Conservation (phyloP, 2,888 invertebrate species). For the Danaus chrysippus region DNA sequence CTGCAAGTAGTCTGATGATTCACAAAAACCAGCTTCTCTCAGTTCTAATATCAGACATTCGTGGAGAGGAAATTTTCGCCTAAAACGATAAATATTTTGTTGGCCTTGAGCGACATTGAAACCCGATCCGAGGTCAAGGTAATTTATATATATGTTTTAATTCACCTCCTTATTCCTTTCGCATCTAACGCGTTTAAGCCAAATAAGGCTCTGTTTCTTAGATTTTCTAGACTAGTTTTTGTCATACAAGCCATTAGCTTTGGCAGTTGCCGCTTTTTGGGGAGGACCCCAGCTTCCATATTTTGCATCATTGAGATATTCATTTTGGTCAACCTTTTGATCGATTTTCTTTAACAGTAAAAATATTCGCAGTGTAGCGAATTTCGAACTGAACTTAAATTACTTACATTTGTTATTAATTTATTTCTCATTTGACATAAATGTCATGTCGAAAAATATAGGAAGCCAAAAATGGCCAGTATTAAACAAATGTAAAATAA, state of each 20-base stretch:
- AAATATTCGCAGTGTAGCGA: too few species aligned
- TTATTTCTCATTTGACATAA: too few species aligned
- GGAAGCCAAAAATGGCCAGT: too few species aligned
- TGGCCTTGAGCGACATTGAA: background rate
- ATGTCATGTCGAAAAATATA: too few species aligned
- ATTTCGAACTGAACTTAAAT: too few species aligned
- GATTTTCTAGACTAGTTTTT: slow-evolving; percentile 59
- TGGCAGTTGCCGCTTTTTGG: slow-evolving; percentile 51
- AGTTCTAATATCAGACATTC: slow-evolving; percentile 78
- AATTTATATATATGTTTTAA: slow-evolving; percentile 8
- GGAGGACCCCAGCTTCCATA: slow-evolving; percentile 27
- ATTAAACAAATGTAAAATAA: too few species aligned
- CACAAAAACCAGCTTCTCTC: slow-evolving; percentile 67
- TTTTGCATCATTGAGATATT: too few species aligned
- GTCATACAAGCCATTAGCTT: slow-evolving; percentile 70
- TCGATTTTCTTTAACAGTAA: too few species aligned
- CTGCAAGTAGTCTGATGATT: slow-evolving; percentile 71
- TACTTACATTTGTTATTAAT: too few species aligned
- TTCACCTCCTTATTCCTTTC: slow-evolving; percentile 63
- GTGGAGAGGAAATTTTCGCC: slow-evolving; percentile 72
- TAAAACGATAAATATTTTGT: slow-evolving; percentile 38
- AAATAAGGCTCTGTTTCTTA: slow-evolving; percentile 58
- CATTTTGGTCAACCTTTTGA: too few species aligned
- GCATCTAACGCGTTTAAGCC: slow-evolving; percentile 56
- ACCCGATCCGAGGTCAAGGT: background rate